Evolutionary conservation across 2,888 invertebrate species (phyloP), one percentile per base, ranked within the genome.

Genomic region (Metalampra italica): DNA sequence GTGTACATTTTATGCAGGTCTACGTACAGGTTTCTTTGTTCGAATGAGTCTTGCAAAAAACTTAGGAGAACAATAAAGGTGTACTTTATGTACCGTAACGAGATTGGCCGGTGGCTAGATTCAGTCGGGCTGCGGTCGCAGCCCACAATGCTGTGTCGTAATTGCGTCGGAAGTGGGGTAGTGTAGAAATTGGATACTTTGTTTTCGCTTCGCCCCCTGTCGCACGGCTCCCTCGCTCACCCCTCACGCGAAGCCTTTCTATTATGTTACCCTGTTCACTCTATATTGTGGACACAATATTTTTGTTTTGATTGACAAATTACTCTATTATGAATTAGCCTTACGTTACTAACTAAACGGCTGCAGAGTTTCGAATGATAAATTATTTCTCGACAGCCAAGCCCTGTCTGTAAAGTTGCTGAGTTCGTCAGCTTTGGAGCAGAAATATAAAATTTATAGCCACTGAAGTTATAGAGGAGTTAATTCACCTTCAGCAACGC

Each of bases 91-190:
- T 80, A 73, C 76, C 80, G 79, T 82, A 80, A 84, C 84, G 78
- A 82, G 83, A 82, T 82, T 79, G 73, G 70, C 75, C 69, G 70
- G 73, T 71, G 72, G 70, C 76, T 78, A 79, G 85, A 79, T 80
- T 76, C 71, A 77, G 76, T 51, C 67, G 57, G 62, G 63, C 75
- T 82, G 84, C 75, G 85, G 85, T 82, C 79, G 62, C 75, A 76
- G 22, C 22, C 76, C 72, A 71, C 76, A 67, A 72, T 74, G 73
- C 71, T 78, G 73, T 81, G 77, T 75, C 75, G 82, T 85, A 82
- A 86, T 85, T 82, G 78, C 82, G 70, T 83, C 82, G 82, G 82
- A 85, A 82, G 79, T 83, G 82, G 83, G 84, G 83, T 78, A 77
- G 76, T 79, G 74, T 75, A 75, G 84, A 80, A 83, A 86, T 81